A percentile compares a stretch with the other conserved stretches of the same genome.
Conservation (phyloP, 2,888 invertebrate species). For the Allacma fusca region DNA sequence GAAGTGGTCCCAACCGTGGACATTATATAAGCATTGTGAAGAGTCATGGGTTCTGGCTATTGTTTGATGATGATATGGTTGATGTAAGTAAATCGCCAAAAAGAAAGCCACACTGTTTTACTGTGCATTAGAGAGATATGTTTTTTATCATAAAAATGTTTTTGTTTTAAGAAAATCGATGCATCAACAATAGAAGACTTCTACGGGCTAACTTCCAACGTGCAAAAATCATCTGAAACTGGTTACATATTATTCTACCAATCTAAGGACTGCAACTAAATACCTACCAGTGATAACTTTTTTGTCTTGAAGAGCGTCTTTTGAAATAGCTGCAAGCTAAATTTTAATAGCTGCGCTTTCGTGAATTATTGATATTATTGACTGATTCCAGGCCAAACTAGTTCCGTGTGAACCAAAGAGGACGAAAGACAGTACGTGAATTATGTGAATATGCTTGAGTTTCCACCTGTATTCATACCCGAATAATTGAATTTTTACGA, state of each 20-base stretch:
- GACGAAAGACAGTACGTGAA: constrained; percentile 37
- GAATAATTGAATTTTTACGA: constrained; percentile 18
- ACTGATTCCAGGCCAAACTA: constrained; percentile 38
- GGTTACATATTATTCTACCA: constrained; percentile 99
- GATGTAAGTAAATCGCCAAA: constrained; percentile 77
- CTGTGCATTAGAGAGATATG: no score
- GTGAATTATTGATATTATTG: constrained; percentile 36
- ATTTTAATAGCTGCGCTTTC: constrained; percentile 15
- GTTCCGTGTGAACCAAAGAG: constrained; percentile 38
- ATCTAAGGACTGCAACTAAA: constrained; percentile 73
- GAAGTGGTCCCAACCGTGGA: constrained; percentile 97
- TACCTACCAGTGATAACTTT: constrained; percentile 24
- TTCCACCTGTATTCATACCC: neutral
- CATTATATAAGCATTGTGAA: constrained; percentile 99
- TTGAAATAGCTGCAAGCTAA: constrained; percentile 25
- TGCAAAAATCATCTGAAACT: constrained; percentile 99
- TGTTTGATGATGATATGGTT: constrained; percentile 99
- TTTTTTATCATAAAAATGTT: no score
- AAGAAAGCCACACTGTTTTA: neutral
- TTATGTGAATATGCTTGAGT: neutral
- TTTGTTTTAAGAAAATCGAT: constrained; percentile 99
- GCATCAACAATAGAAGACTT: constrained; percentile 99
- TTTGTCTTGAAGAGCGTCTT: neutral
- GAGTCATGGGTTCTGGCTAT: constrained; percentile 98
- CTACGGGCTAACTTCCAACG: constrained; percentile 97